Evolutionary conservation across 2,888 invertebrate species (phyloP).

Genomic region (Flabesymbios commensalis): DNA sequence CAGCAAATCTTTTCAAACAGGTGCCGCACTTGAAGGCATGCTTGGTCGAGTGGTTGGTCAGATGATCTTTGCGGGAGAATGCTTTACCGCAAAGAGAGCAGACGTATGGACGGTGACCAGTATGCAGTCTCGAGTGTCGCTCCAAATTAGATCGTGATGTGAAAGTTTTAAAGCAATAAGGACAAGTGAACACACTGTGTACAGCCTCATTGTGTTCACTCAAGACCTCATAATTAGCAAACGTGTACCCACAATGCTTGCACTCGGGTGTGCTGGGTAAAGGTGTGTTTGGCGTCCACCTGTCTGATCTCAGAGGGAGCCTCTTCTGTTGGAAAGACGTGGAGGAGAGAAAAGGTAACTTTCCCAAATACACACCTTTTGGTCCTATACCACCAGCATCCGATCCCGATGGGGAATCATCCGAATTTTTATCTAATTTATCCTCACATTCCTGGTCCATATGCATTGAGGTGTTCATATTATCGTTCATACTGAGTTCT

Average conservation of each 20-base stretch:
- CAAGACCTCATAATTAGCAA: slow-evolving; percentile 22
- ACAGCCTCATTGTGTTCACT: slow-evolving; percentile 34
- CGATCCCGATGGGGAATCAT: too few species aligned
- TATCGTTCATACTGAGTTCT: too few species aligned
- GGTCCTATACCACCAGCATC: too few species aligned
- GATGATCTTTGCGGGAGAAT: slow-evolving; percentile 35
- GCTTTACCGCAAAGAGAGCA: slow-evolving; percentile 33
- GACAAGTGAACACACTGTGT: slow-evolving; percentile 34
- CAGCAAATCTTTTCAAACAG: slow-evolving; percentile 31
- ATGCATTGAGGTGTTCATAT: too few species aligned
- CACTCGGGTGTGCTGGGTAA: slow-evolving; percentile 27
- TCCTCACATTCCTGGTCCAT: too few species aligned
- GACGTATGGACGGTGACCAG: slow-evolving; percentile 34
- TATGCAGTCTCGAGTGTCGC: slow-evolving; percentile 36
- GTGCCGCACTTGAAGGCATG: slow-evolving; percentile 35
- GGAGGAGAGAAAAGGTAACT: neutral
- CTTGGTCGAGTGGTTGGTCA: slow-evolving; percentile 35
- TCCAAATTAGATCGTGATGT: slow-evolving; percentile 37
- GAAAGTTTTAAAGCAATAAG: slow-evolving; percentile 35
- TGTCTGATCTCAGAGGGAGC: slow-evolving; percentile 11
- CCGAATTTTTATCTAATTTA: too few species aligned
- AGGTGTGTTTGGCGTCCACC: slow-evolving; percentile 18
- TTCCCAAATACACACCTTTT: slow-evolving; percentile 2
- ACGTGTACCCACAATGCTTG: slow-evolving; percentile 23
- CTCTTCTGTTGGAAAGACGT: slow-evolving; percentile 4